These are phyloP conservation scores for Muntiacus muntjak DNA, from an alignment of 2,113 vertebrate species.

Conservation along the genomic window DNA sequence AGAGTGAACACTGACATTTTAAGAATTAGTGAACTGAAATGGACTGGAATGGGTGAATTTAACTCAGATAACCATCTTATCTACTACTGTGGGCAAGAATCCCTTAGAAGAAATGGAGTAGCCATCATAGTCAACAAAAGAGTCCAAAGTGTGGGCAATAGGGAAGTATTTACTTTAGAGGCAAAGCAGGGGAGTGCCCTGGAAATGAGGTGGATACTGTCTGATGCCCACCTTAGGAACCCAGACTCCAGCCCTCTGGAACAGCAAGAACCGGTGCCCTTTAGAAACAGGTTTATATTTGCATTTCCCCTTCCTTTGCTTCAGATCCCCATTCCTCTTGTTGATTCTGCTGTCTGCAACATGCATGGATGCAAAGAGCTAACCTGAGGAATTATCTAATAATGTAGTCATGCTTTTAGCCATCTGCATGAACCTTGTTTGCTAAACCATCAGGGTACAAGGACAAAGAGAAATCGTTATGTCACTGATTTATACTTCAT, in stretches of 20 bases:
- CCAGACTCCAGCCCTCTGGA: background rate
- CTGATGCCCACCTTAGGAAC: background rate
- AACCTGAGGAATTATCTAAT: conserved; percentile 53
- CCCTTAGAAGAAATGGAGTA: background rate
- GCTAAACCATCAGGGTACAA: conserved; percentile 34
- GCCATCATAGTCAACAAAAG: background rate
- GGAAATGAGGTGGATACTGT: background rate
- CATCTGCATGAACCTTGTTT: conserved; percentile 39
- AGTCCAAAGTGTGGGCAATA: background rate
- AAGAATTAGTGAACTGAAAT: background rate
- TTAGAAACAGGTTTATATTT: background rate
- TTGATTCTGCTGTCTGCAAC: conserved; percentile 36
- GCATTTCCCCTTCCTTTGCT: background rate
- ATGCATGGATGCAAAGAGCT: conserved; percentile 24
- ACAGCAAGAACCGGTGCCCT: background rate
- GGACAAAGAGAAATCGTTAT: conserved; percentile 59
- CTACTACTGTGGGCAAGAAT: background rate
- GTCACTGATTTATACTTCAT: conserved; percentile 35
- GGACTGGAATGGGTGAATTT: background rate
- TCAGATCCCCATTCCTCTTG: conserved; percentile 16
- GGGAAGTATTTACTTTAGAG: background rate
- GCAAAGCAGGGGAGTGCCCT: background rate
- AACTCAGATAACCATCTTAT: background rate
- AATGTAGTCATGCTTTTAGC: conserved; percentile 43
- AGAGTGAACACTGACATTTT: background rate